Evolutionary conservation across 2,888 invertebrate species (phyloP).

Genomic region (Drosophila glabriapex): DNA sequence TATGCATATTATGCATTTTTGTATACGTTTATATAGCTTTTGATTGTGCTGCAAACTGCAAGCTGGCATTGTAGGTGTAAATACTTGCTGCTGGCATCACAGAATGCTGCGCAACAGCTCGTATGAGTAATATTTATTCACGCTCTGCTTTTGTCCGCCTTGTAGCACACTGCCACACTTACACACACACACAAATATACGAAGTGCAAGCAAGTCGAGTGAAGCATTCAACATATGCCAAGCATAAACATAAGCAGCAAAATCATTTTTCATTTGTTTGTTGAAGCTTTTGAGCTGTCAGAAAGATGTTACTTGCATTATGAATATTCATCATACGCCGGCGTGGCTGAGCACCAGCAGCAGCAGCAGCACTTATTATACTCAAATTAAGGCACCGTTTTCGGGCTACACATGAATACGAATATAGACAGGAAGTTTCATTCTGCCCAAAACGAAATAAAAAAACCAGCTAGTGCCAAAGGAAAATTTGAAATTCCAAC

Average conservation of each 20-base stretch:
- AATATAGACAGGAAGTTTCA: constrained; percentile 41
- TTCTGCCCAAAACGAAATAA: constrained; percentile 9
- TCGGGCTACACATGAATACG: constrained; percentile 50
- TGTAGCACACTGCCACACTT: constrained; percentile 30
- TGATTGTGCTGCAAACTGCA: constrained; percentile 60
- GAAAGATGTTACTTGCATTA: constrained; percentile 62
- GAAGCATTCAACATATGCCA: constrained; percentile 75
- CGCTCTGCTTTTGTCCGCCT: constrained; percentile 73
- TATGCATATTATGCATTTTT: constrained; percentile 75
- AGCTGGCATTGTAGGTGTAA: constrained; percentile 68
- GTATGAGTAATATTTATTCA: constrained; percentile 79
- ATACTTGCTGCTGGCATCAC: constrained; percentile 73
- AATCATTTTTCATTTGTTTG: constrained; percentile 82
- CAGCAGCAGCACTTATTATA: constrained; percentile 70
- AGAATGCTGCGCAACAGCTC: constrained; percentile 65
- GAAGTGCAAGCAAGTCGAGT: constrained; percentile 52
- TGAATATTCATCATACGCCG: constrained; percentile 76
- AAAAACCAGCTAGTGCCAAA: constrained; percentile 36
- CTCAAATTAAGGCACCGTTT: constrained; percentile 71
- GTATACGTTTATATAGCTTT: constrained; percentile 66
- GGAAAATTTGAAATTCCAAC: constrained; percentile 74
- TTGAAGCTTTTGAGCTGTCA: constrained; percentile 57
- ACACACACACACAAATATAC: constrained; percentile 4
- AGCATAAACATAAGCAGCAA: constrained; percentile 79
- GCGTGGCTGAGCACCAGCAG: constrained; percentile 57